phyloP scores from a whole-genome alignment of 2,888 invertebrate species.

The Megalurothrips usitatus region DNA sequence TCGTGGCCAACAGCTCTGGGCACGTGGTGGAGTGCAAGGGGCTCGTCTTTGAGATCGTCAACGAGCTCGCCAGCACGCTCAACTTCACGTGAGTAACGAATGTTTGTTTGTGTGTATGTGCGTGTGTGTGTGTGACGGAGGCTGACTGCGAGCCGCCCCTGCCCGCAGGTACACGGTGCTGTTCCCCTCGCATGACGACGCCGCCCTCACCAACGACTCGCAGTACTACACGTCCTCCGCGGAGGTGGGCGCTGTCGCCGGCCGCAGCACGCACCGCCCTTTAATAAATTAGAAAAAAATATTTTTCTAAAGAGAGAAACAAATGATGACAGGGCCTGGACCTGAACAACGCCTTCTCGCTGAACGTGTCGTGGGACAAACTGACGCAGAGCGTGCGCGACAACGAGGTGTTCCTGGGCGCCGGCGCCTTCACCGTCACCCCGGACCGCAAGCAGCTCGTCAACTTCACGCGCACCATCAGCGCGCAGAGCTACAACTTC shows the following conservation, averaged over 20 bases:
- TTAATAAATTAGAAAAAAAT: too few relatives aligned
- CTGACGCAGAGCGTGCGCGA: constrained; percentile 51
- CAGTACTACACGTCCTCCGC: neutral
- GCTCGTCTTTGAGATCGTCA: constrained; percentile 72
- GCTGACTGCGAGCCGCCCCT: neutral
- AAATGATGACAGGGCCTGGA: neutral
- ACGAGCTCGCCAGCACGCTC: constrained; percentile 66
- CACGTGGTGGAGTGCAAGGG: constrained; percentile 59
- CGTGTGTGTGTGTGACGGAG: too few relatives aligned
- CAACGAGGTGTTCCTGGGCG: constrained; percentile 54
- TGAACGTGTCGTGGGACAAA: constrained; percentile 40
- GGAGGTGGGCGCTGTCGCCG: neutral
- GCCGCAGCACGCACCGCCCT: too few relatives aligned
- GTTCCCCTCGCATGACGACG: neutral
- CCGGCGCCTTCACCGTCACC: constrained; percentile 57
- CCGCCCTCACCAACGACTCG: neutral
- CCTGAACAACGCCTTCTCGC: constrained; percentile 1
- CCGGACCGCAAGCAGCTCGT: constrained; percentile 53
- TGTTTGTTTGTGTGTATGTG: neutral
- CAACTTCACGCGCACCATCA: constrained; percentile 75
- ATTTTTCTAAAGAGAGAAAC: too few relatives aligned
- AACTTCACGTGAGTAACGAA: constrained; percentile 66
- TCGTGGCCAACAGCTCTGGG: constrained; percentile 58
- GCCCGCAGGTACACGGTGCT: neutral
- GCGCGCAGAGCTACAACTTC: constrained; percentile 73